Percentiles rank a stretch among this genome's conserved stretches.
These are phyloP conservation scores for Ephydatia muelleri DNA, from an alignment of 37 sponge, comb jelly and placozoan genomes.

Conservation along the genomic window DNA sequence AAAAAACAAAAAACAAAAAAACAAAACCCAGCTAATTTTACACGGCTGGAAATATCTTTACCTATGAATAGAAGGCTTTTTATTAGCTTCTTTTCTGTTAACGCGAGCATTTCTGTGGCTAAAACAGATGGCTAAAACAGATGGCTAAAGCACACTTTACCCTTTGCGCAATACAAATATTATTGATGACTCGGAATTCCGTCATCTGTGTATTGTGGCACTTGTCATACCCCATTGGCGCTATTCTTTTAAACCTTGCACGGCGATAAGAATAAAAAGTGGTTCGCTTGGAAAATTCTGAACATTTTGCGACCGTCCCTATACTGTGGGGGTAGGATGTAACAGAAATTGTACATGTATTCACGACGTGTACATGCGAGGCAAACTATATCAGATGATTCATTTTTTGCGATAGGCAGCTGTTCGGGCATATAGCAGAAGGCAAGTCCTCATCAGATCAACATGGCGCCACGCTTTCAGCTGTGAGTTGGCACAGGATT, in stretches of 20 bases:
- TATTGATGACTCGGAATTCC: neutral
- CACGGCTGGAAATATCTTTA: neutral
- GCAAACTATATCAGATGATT: neutral
- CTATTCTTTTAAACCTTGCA: neutral
- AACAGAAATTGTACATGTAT: neutral
- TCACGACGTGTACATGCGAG: neutral
- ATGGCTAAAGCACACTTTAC: neutral
- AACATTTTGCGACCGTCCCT: no score
- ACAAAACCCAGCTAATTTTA: neutral
- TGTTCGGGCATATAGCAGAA: neutral
- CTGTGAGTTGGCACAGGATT: neutral
- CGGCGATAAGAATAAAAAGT: no score
- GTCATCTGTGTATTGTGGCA: neutral
- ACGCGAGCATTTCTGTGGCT: neutral
- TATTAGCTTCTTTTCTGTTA: neutral
- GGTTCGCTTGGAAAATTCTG: no score
- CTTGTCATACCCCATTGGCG: no score
- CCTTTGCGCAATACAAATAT: neutral
- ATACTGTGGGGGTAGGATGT: neutral
- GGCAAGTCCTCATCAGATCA: neutral
- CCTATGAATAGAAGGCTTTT: neutral
- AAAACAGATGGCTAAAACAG: no score
- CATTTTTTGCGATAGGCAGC: neutral
- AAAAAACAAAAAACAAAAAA: neutral
- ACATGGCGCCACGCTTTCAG: neutral